Evolutionary conservation across 2,797 vertebrate genomes (phyloP), one percentile per base, ranked within the genome.

Genomic region (Centroberyx gerrardi): DNA sequence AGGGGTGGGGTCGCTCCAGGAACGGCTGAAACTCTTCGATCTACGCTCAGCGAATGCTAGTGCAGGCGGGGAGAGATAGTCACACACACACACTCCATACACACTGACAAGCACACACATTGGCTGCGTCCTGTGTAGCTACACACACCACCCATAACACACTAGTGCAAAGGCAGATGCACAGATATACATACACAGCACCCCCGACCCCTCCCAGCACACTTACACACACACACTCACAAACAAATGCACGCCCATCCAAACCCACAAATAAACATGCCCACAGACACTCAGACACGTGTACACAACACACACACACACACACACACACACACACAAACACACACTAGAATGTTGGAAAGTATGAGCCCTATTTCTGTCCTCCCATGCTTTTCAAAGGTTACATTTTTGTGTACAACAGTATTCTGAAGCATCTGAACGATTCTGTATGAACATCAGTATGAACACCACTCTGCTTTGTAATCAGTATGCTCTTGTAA

Each of bases 1-100:
- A 85, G 98, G 98, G 90, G 97, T 99, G 83, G 98, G 98, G 94
- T 99, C 98, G 90, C 97, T 99, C 98, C 98, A 99, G 96, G 98
- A 99, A 90, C 97, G 96, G 97, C 96, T 99, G 96, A 99, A 99
- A 96, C 97, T 99, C 94, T 97, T 97, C 95, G 97, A 97, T 92
- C 97, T 97, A 95, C 97, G 97, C 88, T 99, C 97, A 71, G 97
- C 97, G 92, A 98, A 99, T 60, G 97, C 97, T 99, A 91, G 74
- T 91, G 84, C 88, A 93, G 90, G 90, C 68, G 90, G 82, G 90
- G 87, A 95, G 90, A 95, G 82, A 95, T 88, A 60, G 88, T 95
- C 93, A 95, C 91, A 84, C 91, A 84, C 88, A 18, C 54, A 53
- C 65, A 52, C 36, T 31, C 49, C 66, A 48, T 68, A 53, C 73